Conservation (phyloP, 1,140 invertebrate species). For the Microplitis demolitor region DNA sequence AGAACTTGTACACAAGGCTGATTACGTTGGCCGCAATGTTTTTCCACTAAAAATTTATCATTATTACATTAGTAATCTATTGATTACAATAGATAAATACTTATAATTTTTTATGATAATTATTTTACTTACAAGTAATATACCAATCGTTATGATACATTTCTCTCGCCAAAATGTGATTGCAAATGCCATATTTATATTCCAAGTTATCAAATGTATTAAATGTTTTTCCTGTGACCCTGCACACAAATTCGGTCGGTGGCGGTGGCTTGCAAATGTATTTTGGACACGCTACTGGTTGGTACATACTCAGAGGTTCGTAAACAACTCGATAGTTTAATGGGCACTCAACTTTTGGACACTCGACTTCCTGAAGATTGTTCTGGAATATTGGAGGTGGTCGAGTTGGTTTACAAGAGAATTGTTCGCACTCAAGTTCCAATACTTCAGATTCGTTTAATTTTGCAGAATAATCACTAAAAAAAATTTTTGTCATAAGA, state of each 20-base stretch:
- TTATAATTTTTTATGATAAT: neutral
- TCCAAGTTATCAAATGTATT: constrained; percentile 79
- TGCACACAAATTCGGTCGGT: constrained; percentile 69
- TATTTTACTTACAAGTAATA: constrained; percentile 65
- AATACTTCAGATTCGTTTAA: neutral
- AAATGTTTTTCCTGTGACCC: constrained; percentile 74
- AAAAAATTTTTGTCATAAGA: neutral
- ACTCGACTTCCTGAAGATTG: constrained; percentile 49
- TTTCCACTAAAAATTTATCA: constrained; percentile 64
- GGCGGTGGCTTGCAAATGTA: constrained; percentile 68
- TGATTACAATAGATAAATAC: neutral
- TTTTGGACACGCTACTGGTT: constrained; percentile 52
- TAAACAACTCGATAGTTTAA: constrained; percentile 59
- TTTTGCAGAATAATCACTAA: neutral
- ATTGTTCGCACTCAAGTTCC: constrained; percentile 60
- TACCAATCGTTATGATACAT: constrained; percentile 68
- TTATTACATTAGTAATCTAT: too few species aligned
- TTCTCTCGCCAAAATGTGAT: constrained; percentile 77
- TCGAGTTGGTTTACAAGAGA: constrained; percentile 60
- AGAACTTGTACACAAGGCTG: constrained; percentile 66
- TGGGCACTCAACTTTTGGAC: constrained; percentile 66
- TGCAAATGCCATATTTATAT: constrained; percentile 79
- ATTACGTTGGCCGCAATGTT: constrained; percentile 62
- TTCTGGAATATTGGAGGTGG: constrained; percentile 46
- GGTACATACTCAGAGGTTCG: constrained; percentile 43